Conservation (phyloP, 1,140 invertebrate genomes). For the Drosophila willistoni region DNA sequence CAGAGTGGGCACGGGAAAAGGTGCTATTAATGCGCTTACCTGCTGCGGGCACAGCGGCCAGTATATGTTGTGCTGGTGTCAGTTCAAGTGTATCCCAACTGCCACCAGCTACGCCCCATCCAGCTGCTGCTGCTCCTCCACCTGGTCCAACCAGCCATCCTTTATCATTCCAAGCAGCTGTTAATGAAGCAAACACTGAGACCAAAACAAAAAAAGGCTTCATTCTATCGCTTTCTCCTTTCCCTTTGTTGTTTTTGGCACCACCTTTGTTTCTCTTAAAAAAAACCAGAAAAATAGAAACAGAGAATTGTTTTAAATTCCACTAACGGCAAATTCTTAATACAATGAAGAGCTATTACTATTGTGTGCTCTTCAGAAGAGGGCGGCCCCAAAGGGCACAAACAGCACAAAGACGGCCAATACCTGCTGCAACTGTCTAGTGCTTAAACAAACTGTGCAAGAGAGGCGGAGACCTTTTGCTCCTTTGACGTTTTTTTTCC, state of each 20-base stretch:
- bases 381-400: background rate
- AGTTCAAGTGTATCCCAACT: conserved; percentile 28
- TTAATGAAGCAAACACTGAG: conserved; percentile 62
- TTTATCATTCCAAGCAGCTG: conserved; percentile 10
- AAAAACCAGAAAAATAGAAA: conserved; percentile 25
- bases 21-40: conserved; percentile 38
- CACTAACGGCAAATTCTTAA: conserved; percentile 45
- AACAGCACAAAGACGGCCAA: background rate
- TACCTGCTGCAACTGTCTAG: conserved; percentile 44
- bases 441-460: conserved; percentile 28
- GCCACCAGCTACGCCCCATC: background rate
- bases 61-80: conserved; percentile 39
- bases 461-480: conserved; percentile 16
- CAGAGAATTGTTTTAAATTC: conserved; percentile 42
- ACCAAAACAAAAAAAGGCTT: conserved; percentile 18
- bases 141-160: conserved; percentile 1
- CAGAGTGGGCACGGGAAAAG: background rate
- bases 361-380: conserved; percentile 29
- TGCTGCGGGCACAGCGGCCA: conserved; percentile 50
- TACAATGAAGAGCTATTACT: conserved; percentile 46
- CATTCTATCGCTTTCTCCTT: conserved; percentile 19
- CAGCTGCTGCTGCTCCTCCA: conserved; percentile 12
- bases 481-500: background rate
- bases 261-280: conserved; percentile 10
- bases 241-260: conserved; percentile 2